Conservation (phyloP, 2,113 vertebrate genomes). For the Dasypus novemcinctus region DNA sequence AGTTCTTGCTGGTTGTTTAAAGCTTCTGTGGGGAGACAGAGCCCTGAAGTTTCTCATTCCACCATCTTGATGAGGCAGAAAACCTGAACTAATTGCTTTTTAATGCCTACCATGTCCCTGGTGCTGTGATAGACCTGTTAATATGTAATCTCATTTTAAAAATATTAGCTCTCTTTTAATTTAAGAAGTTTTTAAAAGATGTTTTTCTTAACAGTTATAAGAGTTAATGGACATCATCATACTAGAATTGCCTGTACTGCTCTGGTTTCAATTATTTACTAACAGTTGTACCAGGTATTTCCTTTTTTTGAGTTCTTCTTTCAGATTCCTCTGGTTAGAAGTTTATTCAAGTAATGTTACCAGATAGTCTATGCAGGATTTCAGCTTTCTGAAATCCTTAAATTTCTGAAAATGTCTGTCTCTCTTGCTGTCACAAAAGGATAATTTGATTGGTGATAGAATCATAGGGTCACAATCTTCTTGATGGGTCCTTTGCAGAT, state of each 20-base stretch:
- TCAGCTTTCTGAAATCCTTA: background rate
- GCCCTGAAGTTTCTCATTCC: no score
- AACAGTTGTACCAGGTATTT: background rate
- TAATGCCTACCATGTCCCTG: background rate
- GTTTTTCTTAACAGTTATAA: background rate
- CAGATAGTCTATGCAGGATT: background rate
- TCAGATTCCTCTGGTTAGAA: background rate
- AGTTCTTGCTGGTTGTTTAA: no score
- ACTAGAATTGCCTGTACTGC: background rate
- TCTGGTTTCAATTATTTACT: background rate
- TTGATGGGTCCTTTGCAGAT: background rate
- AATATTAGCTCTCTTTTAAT: background rate
- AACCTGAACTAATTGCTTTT: background rate
- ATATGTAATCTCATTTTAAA: background rate
- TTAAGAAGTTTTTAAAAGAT: background rate
- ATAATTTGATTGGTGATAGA: background rate
- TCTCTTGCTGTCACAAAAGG: background rate
- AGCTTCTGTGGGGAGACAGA: no score
- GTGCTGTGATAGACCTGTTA: background rate
- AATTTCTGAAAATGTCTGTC: background rate
- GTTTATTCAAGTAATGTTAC: background rate
- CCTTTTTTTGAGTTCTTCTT: background rate
- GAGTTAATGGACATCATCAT: background rate
- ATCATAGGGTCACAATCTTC: background rate
- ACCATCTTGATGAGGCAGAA: no score